These are phyloP conservation scores for Halcyon chelicuti DNA, from an alignment of 2,797 vertebrate genomes.

Conservation along the genomic window DNA sequence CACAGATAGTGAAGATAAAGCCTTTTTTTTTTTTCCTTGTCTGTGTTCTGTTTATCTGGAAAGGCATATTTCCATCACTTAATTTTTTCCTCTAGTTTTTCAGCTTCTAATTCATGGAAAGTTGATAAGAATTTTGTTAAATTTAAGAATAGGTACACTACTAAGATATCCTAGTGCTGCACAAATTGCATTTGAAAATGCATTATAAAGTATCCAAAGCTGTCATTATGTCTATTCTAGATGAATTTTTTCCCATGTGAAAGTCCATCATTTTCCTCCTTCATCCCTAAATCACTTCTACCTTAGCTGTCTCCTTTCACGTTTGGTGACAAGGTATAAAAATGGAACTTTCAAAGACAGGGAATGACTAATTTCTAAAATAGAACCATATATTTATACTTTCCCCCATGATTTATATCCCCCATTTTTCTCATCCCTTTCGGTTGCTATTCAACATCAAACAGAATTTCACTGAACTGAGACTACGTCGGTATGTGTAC, in stretches of 20 bases:
- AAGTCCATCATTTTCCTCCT: constrained; percentile 10
- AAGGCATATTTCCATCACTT: background rate
- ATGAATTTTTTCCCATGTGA: background rate
- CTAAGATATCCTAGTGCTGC: background rate
- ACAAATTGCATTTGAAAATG: background rate
- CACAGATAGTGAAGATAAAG: background rate
- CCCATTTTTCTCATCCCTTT: background rate
- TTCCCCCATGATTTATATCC: background rate
- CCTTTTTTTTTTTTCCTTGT: background rate
- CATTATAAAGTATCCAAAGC: background rate
- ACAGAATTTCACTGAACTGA: background rate
- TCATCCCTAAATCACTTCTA: constrained; percentile 8
- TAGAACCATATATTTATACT: background rate
- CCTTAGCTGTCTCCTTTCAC: background rate
- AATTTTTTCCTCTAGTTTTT: background rate
- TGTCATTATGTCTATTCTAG: background rate
- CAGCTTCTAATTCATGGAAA: background rate
- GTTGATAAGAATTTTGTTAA: background rate
- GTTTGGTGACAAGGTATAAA: constrained; percentile 18
- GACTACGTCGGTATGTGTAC: background rate
- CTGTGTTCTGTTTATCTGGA: background rate
- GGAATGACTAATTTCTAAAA: constrained; percentile 13
- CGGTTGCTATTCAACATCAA: background rate
- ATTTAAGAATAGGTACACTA: background rate
- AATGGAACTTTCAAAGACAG: background rate